Base-by-base conservation (phyloP, 2,797 vertebrate species). In the Rhyacichthys aspro region DNA sequence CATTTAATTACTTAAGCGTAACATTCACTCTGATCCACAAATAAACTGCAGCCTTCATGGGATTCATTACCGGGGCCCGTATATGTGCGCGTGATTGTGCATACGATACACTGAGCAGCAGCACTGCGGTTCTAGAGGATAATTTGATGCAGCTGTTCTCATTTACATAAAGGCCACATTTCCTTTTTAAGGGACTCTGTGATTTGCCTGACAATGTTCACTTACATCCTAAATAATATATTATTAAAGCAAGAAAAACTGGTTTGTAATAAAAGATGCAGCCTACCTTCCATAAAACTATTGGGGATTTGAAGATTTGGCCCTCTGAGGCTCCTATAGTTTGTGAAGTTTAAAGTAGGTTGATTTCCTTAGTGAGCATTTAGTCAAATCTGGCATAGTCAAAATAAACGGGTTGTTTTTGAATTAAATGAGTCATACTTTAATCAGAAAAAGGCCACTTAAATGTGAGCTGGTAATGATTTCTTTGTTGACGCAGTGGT, bases 131-230 rank as follows among this genome's bases (percentile, higher is more conserved):
- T 64, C 19, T 32, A 17, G 9, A 11, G 34, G 34, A 52, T 52
- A 52, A 52, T 52, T 52, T 18, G 49, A 52, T 52, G 49, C 49
- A 52, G 49, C 49, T 52, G 49, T 52, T 52, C 49, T 52, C 49
- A 52, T 52, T 52, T 52, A 52, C 49, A 52, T 52, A 52, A 52
- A 52, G 49, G 34, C 49, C 49, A 52, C 49, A 18, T 52, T 37
- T 52, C 49, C 49, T 34, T 38, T 52, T 48, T 41, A 38, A 59
- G 55, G 18, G 38, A 18, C 11, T 16, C 36, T 39, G 37, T 43
- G 47, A 43, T 23, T 37, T 42, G 28, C 37, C 17, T 56, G 45
- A 37, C n/a, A 50, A 36, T 33, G 47, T 33, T 17, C 19, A 48
- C 49, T 46, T 56, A 47, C 23, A 47, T 34, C 34, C 46, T 4